A percentile compares a stretch with the other conserved stretches of the same genome.
phyloP scores from a whole-genome alignment of 1,140 invertebrate genomes.

The Habropoda laboriosa region DNA sequence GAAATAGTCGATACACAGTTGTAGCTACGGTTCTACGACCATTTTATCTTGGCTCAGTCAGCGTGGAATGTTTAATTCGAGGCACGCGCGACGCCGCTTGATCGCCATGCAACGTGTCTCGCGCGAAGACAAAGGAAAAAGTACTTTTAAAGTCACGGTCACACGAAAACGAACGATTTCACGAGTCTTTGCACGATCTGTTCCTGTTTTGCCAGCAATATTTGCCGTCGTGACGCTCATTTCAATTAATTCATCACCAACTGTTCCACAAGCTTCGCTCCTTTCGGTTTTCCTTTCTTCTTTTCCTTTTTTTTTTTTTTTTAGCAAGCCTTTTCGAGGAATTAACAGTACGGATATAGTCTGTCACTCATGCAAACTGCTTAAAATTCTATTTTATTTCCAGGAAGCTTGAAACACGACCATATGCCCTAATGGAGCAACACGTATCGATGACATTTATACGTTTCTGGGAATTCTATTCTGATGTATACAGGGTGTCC shows the following conservation, averaged over 20 bases:
- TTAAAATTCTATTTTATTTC: background rate
- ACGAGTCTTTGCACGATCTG: slow-evolving; percentile 15
- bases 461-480: background rate
- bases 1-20: background rate
- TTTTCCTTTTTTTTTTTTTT: no score
- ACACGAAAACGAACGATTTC: slow-evolving; percentile 11
- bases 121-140: slow-evolving; percentile 47
- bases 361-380: background rate
- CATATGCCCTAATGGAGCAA: background rate
- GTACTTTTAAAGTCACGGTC: slow-evolving; percentile 21
- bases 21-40: slow-evolving; percentile 1
- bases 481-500: no score
- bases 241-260: background rate
- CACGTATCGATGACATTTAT: background rate
- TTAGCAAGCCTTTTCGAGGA: background rate
- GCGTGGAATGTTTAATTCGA: slow-evolving; percentile 19
- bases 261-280: no score
- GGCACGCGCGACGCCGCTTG: slow-evolving; percentile 8
- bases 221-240: slow-evolving; percentile 4
- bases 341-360: background rate
- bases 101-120: slow-evolving; percentile 38
- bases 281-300: background rate
- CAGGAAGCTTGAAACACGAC: no score
- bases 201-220: slow-evolving; percentile 22
- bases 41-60: background rate